phyloP scores from a whole-genome alignment of 2,113 vertebrate genomes.

The Alectura lathami region DNA sequence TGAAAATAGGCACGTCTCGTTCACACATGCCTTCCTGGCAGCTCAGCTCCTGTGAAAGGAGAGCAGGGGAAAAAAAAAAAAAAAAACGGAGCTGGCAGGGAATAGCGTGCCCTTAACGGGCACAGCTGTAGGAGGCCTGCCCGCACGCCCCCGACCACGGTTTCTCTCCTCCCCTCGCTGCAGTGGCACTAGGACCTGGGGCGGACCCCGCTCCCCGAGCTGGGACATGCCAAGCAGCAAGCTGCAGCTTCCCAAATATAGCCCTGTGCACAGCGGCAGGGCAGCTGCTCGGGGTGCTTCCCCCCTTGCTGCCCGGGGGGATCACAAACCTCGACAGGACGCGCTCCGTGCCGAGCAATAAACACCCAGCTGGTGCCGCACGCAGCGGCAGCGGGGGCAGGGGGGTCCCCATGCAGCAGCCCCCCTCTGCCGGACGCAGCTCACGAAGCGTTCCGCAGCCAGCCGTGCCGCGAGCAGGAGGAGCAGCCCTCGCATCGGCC shows the following conservation, averaged over 20 bases:
- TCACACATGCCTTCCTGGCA: neutral
- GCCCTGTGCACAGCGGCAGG: neutral
- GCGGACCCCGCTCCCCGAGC: neutral
- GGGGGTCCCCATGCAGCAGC: rapidly evolving
- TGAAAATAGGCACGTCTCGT: neutral
- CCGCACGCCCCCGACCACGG: rapidly evolving
- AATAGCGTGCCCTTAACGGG: conserved; percentile 13
- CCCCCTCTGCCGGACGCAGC: rapidly evolving
- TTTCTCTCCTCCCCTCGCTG: neutral
- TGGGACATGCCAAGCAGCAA: neutral
- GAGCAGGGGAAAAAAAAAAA: no score
- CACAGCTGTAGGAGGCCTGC: neutral
- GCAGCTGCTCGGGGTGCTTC: neutral
- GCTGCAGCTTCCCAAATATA: conserved; percentile 52
- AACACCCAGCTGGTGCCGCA: rapidly evolving
- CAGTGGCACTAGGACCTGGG: neutral
- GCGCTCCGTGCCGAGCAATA: neutral
- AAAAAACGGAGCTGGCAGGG: neutral
- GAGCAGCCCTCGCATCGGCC: neutral
- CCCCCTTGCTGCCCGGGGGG: neutral
- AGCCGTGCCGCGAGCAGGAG: rapidly evolving
- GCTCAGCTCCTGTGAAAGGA: conserved; percentile 45
- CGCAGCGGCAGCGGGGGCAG: rapidly evolving
- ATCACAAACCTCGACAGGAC: neutral
- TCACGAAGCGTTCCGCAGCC: neutral